Evolutionary conservation across 2,797 vertebrate species (phyloP).

Genomic region (Anas georgica): DNA sequence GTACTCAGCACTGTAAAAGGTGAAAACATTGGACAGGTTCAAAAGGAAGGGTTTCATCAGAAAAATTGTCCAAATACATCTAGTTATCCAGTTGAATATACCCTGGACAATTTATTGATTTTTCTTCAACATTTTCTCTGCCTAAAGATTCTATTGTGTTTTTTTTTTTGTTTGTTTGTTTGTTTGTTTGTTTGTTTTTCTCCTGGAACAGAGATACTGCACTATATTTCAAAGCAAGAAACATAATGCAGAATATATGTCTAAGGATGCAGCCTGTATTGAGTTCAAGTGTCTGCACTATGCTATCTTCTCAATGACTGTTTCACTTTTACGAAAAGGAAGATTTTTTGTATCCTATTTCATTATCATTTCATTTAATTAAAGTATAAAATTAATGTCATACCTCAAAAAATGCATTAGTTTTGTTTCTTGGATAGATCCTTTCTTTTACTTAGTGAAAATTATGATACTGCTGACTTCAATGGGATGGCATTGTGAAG

Average conservation of each 20-base stretch:
- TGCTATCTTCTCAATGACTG: background rate
- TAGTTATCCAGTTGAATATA: background rate
- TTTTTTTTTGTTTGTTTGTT: too few species aligned
- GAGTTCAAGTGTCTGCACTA: background rate
- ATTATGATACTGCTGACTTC: background rate
- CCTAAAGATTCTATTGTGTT: background rate
- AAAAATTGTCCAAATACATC: background rate
- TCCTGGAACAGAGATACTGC: background rate
- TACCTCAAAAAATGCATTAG: background rate
- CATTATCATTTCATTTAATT: background rate
- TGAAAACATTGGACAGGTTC: background rate
- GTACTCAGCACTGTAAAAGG: background rate
- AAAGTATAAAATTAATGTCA: background rate
- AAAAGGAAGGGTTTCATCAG: background rate
- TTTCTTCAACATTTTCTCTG: background rate
- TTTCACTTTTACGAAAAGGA: background rate
- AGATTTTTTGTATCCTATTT: background rate
- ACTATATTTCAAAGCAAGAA: background rate
- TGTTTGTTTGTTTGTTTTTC: background rate
- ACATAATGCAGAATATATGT: background rate
- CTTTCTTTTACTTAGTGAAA: background rate
- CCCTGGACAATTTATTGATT: background rate
- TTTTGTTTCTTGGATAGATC: background rate
- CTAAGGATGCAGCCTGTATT: background rate
- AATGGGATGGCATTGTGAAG: background rate